These are phyloP conservation scores for Onthophagus sagittarius DNA, from an alignment of 2,888 invertebrate species.

Conservation along the genomic window DNA sequence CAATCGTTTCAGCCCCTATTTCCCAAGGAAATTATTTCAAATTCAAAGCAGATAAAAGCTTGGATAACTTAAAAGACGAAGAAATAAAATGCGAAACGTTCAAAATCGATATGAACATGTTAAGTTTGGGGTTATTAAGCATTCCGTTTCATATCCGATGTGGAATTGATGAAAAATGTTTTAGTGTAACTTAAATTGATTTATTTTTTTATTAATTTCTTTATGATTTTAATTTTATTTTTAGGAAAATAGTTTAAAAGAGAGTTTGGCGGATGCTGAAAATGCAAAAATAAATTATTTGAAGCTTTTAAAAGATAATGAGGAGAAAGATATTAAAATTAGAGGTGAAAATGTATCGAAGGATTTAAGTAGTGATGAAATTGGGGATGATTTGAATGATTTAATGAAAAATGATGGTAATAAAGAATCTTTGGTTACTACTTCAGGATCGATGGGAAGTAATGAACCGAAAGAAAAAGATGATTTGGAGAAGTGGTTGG, in stretches of 20 bases:
- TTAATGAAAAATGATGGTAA: not conserved
- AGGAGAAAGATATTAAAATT: not conserved
- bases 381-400: not conserved
- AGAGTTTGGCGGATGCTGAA: not conserved
- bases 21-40: conserved; percentile 33
- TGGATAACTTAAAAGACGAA: conserved; percentile 20
- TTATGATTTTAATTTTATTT: not conserved
- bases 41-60: conserved; percentile 31
- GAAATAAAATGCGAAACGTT: conserved; percentile 26
- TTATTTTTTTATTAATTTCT: not conserved
- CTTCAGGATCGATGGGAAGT: too few species aligned
- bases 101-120: conserved; percentile 26
- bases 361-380: not conserved
- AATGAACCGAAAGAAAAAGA: conserved; percentile 16
- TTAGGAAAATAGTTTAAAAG: not conserved
- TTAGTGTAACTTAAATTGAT: conserved; percentile 23
- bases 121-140: conserved; percentile 25
- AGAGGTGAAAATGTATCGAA: not conserved
- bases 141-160: conserved; percentile 28
- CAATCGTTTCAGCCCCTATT: conserved; percentile 31
- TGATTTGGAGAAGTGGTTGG: conserved; percentile 36
- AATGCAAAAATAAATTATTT: conserved; percentile 9
- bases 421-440: not conserved
- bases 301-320: not conserved
- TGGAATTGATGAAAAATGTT: conserved; percentile 25